Evolutionary conservation across 2,113 vertebrate species (phyloP), one percentile per base, ranked within the genome.

Genomic region (Solea solea): DNA sequence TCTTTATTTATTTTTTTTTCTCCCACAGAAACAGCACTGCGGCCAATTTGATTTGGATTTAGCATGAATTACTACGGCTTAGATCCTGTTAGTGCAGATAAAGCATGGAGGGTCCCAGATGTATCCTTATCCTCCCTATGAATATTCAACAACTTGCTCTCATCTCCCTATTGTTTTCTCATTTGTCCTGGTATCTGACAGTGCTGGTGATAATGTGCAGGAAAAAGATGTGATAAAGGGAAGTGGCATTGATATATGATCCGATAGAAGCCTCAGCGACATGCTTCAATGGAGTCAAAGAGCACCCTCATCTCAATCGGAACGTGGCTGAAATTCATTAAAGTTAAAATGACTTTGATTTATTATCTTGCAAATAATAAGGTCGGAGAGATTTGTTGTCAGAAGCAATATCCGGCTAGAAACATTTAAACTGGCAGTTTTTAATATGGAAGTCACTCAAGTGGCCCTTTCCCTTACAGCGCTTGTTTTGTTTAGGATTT

Each of bases 71-170:
- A 90, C 77, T 88, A 80, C 56, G 72, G 89, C 90, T 89, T 85
- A 88, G 86, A 92, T 92, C 86, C 85, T 88, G 90, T 90, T 90
- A 90, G 86, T 71, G 77, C 61, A 41, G 86, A 90, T 91, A 90
- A 91, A 89, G 81, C 88, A 79, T 12, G 76, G 88, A 90, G 78
- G 82, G 86, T 91, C 88, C 90, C 91, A 82, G 83, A 87, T 89
- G 84, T 74, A 81, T 82, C 86, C 81, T 90, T 86, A 90, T 90
- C 86, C 89, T 77, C 50, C 74, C 72, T 74, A 90, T 91, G 91
- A 90, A 92, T 91, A 92, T 91, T 90, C 91, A 92, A 66, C 84
- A 83, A 78, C 87, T 88, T 74, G 78, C 88, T 84, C 83, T 83
- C 86, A 70, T 90, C 85, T 87, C 73, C 76, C 71, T 72, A 90